Evolutionary conservation across 2,113 vertebrate genomes (phyloP), one percentile per base, ranked within the genome.

Genomic region (Calidris pygmaea): DNA sequence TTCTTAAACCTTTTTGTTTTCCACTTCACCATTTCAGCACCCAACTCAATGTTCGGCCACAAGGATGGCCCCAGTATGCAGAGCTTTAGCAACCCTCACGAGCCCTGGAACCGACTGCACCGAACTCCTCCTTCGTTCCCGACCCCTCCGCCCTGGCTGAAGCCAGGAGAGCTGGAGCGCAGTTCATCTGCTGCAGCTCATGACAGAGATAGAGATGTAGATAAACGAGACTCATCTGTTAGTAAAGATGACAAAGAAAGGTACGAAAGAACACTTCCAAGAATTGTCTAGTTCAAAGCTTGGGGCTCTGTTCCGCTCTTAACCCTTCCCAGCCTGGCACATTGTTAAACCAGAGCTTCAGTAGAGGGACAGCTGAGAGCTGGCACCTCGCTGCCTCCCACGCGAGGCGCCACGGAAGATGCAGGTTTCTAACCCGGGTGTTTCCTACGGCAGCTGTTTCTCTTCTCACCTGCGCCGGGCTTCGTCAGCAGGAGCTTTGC

Each of bases 61-160:
- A 99, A 99, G 98, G 99, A 99, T 95, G 98, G 98, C 98, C 98
- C 99, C 96, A 98, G 98, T 98, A 98, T 98, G 98, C 98, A 98
- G 98, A 99, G 98, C 98, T 99, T 99, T 98, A 97, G 97, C 97
- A 98, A 98, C 93, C 98, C 98, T 97, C 99, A 99, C 95, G 99
- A 99, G 95, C 99, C 99, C 89, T 99, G 99, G 99, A 99, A 99
- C 98, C 98, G 99, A 96, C 98, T 99, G 89, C 99, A 99, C 98
- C 99, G 99, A 94, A 99, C 99, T 24, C 99, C 99, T 66, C 99
- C 99, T 76, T 99, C 99, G 93, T 99, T 99, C 98, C 99, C 99
- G 96, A 99, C 99, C 55, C 99, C 99, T 41, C 99, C 99, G 52
- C 99, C 99, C 95, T 99, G 99, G 99, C 98, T 99, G 94, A 99